Conservation (phyloP, 2,797 vertebrate species). For the Lycodopsis pacificus region DNA sequence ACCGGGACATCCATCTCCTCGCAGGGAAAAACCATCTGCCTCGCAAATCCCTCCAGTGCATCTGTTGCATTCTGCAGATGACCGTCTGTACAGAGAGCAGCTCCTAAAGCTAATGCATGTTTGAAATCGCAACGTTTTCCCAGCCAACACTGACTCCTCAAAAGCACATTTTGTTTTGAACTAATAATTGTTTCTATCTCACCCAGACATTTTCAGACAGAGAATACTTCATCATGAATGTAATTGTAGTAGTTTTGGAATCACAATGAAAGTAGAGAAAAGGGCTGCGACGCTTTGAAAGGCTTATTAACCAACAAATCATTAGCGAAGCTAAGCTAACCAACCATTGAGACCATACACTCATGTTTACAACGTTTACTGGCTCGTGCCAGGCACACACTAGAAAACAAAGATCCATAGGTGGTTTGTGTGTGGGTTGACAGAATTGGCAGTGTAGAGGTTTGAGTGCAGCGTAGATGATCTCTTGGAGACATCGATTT, state of each 20-base stretch:
- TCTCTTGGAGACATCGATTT: too few relatives aligned
- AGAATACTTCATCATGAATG: conserved; percentile 41
- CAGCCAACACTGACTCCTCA: conserved; percentile 12
- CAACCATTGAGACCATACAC: too few relatives aligned
- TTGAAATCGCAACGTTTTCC: neutral
- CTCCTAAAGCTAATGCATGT: conserved; percentile 22
- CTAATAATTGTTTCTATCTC: neutral
- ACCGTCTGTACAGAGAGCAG: conserved; percentile 6
- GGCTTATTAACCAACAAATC: conserved; percentile 1
- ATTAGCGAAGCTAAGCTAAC: neutral
- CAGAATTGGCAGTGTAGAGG: too few relatives aligned
- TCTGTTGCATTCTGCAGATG: conserved; percentile 56
- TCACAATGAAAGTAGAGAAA: neutral
- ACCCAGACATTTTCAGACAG: conserved; percentile 2
- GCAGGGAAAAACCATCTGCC: conserved; percentile 60
- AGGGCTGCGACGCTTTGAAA: conserved; percentile 55
- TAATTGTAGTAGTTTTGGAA: conserved; percentile 26
- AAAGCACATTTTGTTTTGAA: too few relatives aligned
- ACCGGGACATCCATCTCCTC: conserved; percentile 46
- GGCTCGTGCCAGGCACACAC: too few relatives aligned
- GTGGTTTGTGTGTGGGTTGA: too few relatives aligned
- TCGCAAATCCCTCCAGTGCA: conserved; percentile 57
- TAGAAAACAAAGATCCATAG: too few relatives aligned
- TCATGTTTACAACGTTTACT: too few relatives aligned
- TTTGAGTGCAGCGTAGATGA: too few relatives aligned